Percentiles rank a stretch among this genome's conserved stretches.
Conservation (phyloP, 2,113 vertebrate genomes). For the Podiceps cristatus region DNA sequence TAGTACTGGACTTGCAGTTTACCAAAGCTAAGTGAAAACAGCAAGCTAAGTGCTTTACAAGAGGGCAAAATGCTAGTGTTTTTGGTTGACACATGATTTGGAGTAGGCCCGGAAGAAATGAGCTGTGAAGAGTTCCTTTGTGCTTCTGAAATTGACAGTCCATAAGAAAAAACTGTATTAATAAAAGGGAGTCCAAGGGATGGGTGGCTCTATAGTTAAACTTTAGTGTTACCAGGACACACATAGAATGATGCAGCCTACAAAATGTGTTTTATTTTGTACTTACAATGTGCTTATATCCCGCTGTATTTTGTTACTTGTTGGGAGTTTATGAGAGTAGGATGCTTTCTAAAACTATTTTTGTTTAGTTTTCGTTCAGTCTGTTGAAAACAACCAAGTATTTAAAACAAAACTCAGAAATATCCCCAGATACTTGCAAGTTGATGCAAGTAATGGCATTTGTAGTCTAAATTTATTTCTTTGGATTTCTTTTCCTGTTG, state of each 20-base stretch:
- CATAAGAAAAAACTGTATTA: not conserved
- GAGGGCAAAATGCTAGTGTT: not conserved
- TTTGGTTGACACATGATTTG: not conserved
- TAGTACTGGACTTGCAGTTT: constrained; percentile 14
- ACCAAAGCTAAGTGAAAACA: constrained; percentile 35
- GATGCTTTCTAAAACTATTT: not conserved
- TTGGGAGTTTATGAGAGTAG: not conserved
- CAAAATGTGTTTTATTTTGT: not conserved
- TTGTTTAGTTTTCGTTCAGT: not conserved
- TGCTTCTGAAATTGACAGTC: not conserved
- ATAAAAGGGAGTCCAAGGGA: not conserved
- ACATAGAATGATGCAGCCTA: not conserved
- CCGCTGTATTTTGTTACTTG: not conserved
- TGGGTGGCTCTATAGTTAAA: not conserved
- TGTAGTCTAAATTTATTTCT: not conserved
- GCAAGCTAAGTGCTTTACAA: constrained; percentile 26
- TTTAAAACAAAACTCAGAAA: not conserved
- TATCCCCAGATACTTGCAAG: not conserved
- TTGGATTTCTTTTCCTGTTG: not conserved
- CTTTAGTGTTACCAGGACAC: not conserved
- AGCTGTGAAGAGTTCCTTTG: constrained; percentile 16
- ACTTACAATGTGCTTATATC: not conserved
- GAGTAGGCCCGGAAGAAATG: not conserved
- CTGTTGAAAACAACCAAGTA: not conserved
- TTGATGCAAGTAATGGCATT: not conserved